Percentiles rank a stretch among this genome's conserved stretches.
Evolutionary conservation across 2,797 vertebrate genomes (phyloP).

Genomic region (Argyrosomus regius): DNA sequence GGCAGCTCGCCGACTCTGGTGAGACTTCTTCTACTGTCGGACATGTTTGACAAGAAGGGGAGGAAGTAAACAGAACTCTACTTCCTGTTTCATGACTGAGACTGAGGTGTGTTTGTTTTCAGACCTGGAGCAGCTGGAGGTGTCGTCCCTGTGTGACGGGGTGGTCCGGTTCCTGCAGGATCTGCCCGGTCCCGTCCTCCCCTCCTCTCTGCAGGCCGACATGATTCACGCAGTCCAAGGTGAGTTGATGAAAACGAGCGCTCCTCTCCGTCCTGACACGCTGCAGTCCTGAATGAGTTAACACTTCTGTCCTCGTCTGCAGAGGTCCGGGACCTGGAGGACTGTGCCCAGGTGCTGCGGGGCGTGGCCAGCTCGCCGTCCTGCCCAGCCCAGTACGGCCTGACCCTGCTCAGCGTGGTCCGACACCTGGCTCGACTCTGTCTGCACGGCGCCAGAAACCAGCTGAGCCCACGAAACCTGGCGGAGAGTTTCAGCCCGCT

Average conservation of each 20-base stretch:
- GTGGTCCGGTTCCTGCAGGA: constrained; percentile 91
- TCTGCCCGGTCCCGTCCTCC: constrained; percentile 91
- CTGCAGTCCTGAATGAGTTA: neutral
- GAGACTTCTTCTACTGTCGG: constrained; percentile 39
- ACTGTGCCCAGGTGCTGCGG: constrained; percentile 88
- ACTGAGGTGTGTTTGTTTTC: constrained; percentile 54
- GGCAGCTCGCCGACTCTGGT: constrained; percentile 91
- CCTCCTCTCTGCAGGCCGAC: constrained; percentile 87
- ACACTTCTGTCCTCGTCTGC: constrained; percentile 12
- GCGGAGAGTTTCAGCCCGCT: constrained; percentile 91
- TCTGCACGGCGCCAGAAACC: constrained; percentile 86
- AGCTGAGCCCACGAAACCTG: constrained; percentile 85
- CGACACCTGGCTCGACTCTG: constrained; percentile 91
- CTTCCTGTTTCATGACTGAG: neutral
- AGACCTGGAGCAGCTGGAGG: constrained; percentile 90
- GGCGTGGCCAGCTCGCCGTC: constrained; percentile 87
- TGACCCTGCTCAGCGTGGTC: constrained; percentile 91
- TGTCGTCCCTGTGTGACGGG: constrained; percentile 87
- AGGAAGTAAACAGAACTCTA: neutral
- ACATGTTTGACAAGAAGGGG: neutral
- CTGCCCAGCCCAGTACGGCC: constrained; percentile 91
- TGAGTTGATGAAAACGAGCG: constrained; percentile 54
- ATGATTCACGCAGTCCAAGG: constrained; percentile 90
- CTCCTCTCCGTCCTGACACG: neutral
- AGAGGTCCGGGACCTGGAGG: constrained; percentile 91